Evolutionary conservation across 2,113 vertebrate species (phyloP).

Genomic region (Megaleporinus macrocephalus): DNA sequence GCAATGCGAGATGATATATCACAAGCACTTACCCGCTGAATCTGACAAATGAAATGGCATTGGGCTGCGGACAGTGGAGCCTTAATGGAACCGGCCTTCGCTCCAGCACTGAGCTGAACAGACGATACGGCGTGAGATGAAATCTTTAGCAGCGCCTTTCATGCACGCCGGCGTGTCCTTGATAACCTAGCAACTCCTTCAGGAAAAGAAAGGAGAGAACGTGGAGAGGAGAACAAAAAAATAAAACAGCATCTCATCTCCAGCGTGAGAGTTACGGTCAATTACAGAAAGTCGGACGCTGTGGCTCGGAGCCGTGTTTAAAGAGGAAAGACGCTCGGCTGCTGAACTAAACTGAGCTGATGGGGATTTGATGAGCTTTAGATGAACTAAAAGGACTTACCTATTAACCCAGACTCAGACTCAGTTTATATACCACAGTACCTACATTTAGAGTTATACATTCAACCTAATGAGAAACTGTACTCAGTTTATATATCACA

Average conservation of each 20-base stretch:
- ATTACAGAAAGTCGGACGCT: background rate
- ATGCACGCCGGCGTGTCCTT: constrained; percentile 36
- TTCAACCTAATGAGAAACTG: no score
- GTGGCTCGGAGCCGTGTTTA: background rate
- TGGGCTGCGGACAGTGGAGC: constrained; percentile 51
- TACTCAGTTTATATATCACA: no score
- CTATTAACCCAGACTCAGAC: no score
- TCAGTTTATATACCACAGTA: background rate
- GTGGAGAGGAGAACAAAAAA: background rate
- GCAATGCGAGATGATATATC: constrained; percentile 53
- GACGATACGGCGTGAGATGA: constrained; percentile 49
- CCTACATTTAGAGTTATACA: no score
- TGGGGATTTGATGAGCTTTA: background rate
- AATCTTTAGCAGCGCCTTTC: constrained; percentile 45
- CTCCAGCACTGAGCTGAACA: constrained; percentile 23
- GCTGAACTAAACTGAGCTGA: background rate
- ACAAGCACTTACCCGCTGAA: constrained; percentile 50
- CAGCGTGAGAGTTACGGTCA: background rate
- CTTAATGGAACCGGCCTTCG: constrained; percentile 56
- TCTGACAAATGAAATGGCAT: constrained; percentile 58
- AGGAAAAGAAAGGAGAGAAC: constrained; percentile 10
- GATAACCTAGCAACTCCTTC: constrained; percentile 44
- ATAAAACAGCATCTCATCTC: background rate
- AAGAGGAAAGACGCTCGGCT: background rate
- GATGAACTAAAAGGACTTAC: no score